Conservation (phyloP, 1,140 invertebrate genomes). For the Drosophila teissieri region DNA sequence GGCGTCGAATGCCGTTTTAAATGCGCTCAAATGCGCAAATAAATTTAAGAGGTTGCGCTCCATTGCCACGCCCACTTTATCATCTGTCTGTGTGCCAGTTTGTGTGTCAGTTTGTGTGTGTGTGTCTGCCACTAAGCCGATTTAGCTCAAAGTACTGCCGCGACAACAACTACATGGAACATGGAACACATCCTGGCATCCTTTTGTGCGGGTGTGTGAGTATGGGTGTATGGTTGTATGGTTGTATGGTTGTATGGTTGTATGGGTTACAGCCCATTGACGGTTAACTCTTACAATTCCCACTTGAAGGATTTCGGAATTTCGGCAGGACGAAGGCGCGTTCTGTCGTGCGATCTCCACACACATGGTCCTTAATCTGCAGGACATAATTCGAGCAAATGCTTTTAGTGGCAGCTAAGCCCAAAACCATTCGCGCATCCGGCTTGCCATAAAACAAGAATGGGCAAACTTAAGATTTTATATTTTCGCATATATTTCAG, state of each 20-base stretch:
- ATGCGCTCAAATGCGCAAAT: conserved; percentile 75
- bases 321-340: conserved; percentile 4
- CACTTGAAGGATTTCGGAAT: conserved; percentile 6
- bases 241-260: not conserved
- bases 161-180: conserved; percentile 25
- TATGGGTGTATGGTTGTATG: not conserved
- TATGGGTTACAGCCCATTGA: conserved; percentile 16
- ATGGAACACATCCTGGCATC: conserved; percentile 19
- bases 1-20: conserved; percentile 66
- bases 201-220: conserved; percentile 6
- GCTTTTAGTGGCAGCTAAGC: conserved; percentile 5
- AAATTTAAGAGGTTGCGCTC: conserved; percentile 50
- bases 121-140: conserved; percentile 45
- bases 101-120: conserved; percentile 10
- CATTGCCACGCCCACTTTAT: conserved; percentile 41
- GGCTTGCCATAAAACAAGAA: not conserved
- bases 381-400: not conserved
- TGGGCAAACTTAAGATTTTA: not conserved
- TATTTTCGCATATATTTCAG: not conserved
- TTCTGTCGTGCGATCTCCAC: not conserved
- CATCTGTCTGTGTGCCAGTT: conserved; percentile 5
- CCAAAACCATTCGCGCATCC: not conserved
- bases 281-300: conserved; percentile 19
- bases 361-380: conserved; percentile 15
- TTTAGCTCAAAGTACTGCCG: conserved; percentile 45